Evolutionary conservation across 2,888 invertebrate genomes (phyloP).

Genomic region (Plusia festucae): DNA sequence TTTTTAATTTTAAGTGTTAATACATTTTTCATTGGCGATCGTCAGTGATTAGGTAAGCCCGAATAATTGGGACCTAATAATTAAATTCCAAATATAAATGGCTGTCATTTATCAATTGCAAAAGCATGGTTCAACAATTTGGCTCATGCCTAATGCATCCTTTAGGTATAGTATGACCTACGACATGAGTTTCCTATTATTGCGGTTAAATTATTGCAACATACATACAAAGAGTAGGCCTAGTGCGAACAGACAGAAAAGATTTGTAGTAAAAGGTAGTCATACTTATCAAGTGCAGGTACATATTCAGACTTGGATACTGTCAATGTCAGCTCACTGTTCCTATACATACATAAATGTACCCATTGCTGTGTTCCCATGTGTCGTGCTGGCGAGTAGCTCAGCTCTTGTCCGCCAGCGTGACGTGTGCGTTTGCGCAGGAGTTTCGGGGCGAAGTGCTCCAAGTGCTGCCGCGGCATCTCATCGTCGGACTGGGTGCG

Average conservation of each 20-base stretch:
- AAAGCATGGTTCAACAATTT: conserved; percentile 27
- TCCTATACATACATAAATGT: neutral
- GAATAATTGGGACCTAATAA: conserved; percentile 36
- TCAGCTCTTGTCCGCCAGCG: conserved; percentile 34
- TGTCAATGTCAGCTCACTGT: conserved; percentile 13
- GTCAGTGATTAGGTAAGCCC: too few species aligned
- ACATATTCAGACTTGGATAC: neutral
- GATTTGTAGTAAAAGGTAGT: too few species aligned
- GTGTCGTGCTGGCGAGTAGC: conserved; percentile 19
- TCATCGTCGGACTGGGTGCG: conserved; percentile 99
- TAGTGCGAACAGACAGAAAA: too few species aligned
- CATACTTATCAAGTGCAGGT: too few species aligned
- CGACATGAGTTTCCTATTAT: too few species aligned
- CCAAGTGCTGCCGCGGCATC: conserved; percentile 97
- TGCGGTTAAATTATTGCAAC: too few species aligned
- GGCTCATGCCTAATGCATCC: too few species aligned
- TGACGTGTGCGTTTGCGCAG: conserved; percentile 85
- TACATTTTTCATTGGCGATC: neutral
- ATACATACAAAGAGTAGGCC: too few species aligned
- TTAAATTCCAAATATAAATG: conserved; percentile 41
- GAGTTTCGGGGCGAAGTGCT: conserved; percentile 98
- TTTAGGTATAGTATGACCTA: neutral
- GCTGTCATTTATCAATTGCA: conserved; percentile 31
- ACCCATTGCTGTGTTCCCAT: neutral
- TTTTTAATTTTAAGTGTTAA: neutral